Conservation (phyloP, 2,888 invertebrate species). For the Eupeodes luniger region DNA sequence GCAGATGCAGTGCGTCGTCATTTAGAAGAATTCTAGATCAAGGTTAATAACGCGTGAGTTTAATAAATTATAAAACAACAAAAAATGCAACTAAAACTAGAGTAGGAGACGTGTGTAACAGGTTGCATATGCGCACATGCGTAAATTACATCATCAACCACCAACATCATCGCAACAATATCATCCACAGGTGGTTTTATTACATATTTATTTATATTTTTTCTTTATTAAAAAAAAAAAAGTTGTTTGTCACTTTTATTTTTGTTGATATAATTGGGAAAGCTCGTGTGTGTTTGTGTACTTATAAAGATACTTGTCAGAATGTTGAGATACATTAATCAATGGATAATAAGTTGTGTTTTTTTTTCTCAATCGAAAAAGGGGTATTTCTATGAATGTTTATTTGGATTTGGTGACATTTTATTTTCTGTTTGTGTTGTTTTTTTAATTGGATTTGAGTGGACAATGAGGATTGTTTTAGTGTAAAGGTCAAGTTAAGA, state of each 20-base stretch:
- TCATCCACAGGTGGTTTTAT: slow-evolving; percentile 44
- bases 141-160: slow-evolving; percentile 66
- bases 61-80: slow-evolving; percentile 47
- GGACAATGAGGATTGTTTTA: neutral
- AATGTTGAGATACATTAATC: slow-evolving; percentile 54
- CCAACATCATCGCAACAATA: slow-evolving; percentile 8
- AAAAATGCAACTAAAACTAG: slow-evolving; percentile 43
- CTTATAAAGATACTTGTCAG: slow-evolving; percentile 52
- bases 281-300: slow-evolving; percentile 48
- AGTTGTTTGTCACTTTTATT: slow-evolving; percentile 50
- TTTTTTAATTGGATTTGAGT: neutral
- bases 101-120: slow-evolving; percentile 53
- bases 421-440: neutral
- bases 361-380: neutral
- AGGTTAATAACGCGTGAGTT: slow-evolving; percentile 74
- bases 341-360: neutral
- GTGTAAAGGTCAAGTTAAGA: neutral
- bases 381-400: neutral
- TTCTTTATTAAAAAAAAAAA: neutral
- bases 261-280: slow-evolving; percentile 41
- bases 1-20: slow-evolving; percentile 57
- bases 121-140: slow-evolving; percentile 53
- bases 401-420: slow-evolving; percentile 6
- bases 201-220: slow-evolving; percentile 7
- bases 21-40: slow-evolving; percentile 75